Evolutionary conservation across 1,140 invertebrate species (phyloP), one percentile per base, ranked within the genome.

Genomic region (Sycophaga agraensis): DNA sequence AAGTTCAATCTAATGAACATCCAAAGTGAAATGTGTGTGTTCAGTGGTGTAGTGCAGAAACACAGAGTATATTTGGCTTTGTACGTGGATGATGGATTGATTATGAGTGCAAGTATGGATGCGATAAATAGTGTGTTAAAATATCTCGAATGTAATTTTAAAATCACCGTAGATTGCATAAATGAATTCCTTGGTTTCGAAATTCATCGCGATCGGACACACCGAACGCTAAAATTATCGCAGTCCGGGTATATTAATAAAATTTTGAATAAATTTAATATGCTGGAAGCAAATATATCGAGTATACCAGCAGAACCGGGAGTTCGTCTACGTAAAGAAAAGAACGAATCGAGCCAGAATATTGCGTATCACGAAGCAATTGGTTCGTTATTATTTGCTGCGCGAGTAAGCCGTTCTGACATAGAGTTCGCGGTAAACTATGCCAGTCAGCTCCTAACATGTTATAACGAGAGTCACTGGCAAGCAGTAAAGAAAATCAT

Each of bases 41-140:
- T 67, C 53, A 3, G 50, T 11, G 68, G 42, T 1, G 37, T 11
- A 0, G 17, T 63, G 0, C 35, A 55, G 6, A 19, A 42, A 16
- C 37, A 1, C 4, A 45, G 4, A 8, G 61, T 66, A 0, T 60
- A 57, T 34, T 19, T 66, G n/a, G 61, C 54, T 0, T 34, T 70
- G 1, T 69, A 69, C 37, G 67, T 71, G 2, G 68, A 71, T 21
- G 67, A 74, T 50, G 70, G 78, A 24, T 64, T 78, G 11, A 59
- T 77, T 24, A 67, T 68, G 34, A 70, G 46, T 42, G 66, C 69
- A 24, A 59, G 59, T 40, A 24, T 58, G 5, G 31, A 63, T 28
- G 56, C 57, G 8, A 54, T 71, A 46, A 14, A 64, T 17, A 7
- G 51, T 11, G 45, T 75, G 16, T 50, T 73, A n/a, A 8, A 42